Conservation (phyloP, 2,888 invertebrate species). For the Lasius fuliginosus region DNA sequence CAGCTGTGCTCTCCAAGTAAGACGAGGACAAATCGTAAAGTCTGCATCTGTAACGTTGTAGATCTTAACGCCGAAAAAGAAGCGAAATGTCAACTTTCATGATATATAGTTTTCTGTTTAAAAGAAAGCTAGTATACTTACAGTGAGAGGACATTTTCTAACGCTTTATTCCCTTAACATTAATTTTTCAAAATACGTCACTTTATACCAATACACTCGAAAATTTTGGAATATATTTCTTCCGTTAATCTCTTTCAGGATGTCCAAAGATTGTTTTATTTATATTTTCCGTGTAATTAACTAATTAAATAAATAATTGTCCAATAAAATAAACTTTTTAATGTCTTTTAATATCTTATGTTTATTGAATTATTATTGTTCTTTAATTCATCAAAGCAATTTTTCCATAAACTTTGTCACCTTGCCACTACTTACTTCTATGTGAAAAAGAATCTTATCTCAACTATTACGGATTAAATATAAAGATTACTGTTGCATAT, state of each 20-base stretch:
- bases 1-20: neutral
- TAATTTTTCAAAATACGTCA: neutral
- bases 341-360: neutral
- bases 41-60: constrained; percentile 6
- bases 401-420: neutral
- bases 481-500: neutral
- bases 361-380: neutral
- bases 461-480: neutral
- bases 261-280: neutral
- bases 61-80: constrained; percentile 38
- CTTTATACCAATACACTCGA: neutral
- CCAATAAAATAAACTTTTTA: neutral
- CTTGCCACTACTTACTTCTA: neutral
- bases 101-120: constrained; percentile 12
- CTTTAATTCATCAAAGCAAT: neutral
- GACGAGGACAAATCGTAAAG: constrained; percentile 48
- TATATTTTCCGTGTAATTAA: neutral
- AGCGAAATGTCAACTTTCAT: constrained; percentile 9
- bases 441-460: neutral
- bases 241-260: neutral
- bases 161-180: neutral
- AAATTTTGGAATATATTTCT: neutral
- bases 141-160: constrained; percentile 5
- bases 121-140: constrained; percentile 10
- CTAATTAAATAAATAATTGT: neutral